Base-by-base conservation (phyloP, 92 coral and sea anemone genomes). In the Meandrina meandrites region DNA sequence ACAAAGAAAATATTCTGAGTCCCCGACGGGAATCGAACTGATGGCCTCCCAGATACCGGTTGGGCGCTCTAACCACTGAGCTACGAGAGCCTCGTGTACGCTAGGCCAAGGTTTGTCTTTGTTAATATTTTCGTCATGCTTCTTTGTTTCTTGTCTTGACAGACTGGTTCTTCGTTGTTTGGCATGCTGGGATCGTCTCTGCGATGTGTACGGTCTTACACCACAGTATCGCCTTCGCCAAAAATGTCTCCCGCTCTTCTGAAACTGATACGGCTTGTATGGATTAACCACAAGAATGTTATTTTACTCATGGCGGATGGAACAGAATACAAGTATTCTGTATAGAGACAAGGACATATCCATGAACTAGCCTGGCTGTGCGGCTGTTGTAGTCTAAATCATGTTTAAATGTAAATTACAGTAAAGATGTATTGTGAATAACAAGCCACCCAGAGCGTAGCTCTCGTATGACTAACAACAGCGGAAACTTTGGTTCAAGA, bases 121-220 rank as follows among this genome's bases (percentile, higher is more conserved):
- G 53, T 22, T 56, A 1, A 60, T 1, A 24, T 60, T 60, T 30
- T 60, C 5, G 2, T 22, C 24, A 60, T 24, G 7, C 30, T 24
- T 9, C 12, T 64, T n/a, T 17, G 45, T 77, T 22, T 70, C 22
- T 84, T 83, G 14, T 22, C 32, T n/a, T 64, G 79, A 32, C 57
- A 97, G 99, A 93, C 99, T 57, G 98, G 98, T 62, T 97, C 99
- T 12, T 92, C 98, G 62, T 84, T 97, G 86, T 97, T 97, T 88
- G 99, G 99, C 24, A 96, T 97, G 93, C 91, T 97, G 21, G 96
- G 96, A 5, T 93, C 98, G 18, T 93, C 96, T 24, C 91, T 96
- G 70, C 94, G 92, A 79, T 97, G 99, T 71, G 95, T 91, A 22
- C 95, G 95, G 36, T 88, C 94, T 27, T 94, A 92, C 89, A 93